Evolutionary conservation across 2,888 invertebrate species (phyloP), one percentile per base, ranked within the genome.

Genomic region (Heliconius sara): DNA sequence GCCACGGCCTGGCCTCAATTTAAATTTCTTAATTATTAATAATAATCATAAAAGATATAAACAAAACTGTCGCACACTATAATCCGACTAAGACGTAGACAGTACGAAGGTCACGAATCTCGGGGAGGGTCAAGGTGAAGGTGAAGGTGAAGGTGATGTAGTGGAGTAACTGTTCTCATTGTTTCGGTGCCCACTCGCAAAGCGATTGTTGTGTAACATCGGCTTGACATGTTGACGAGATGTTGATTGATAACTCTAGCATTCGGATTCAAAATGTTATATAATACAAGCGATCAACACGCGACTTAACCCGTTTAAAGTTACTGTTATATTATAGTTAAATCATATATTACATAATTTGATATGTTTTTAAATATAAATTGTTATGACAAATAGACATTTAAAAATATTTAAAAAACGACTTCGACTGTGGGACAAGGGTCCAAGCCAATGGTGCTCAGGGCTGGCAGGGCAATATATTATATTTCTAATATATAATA

Each of bases 111-210:
- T 57, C 65, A 71, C 19, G 57, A 34, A 47, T 72, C 65, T 72
- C 52, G 85, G 85, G 85, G 85, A 80, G 75, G 84, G 79, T 83
- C 76, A 79, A 74, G 81, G 85, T 86, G 86, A 88, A 88, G 88
- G 87, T 63, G 65, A 57, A 60, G 88, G 87, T 63, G 65, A 73
- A 73, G 73, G 73, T 39, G 73, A 60, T 10, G 63, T 65, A 43
- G 63, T 65, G 75, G 47, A 43, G 39, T 71, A 75, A 79, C 67
- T 70, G 77, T 77, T 65, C 79, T 76, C 80, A 80, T 81, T 81
- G 83, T 80, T 75, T 79, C 68, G 73, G 70, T 66, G 39, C 67
- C 7, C 68, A 74, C 73, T 75, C 19, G 57, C 73, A 30, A 52
- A 30, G 25, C 60, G n/a, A 60, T 60, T 16, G 34, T 73, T 73